Percentiles rank a stretch among this genome's conserved stretches.
Conservation (phyloP, 2,797 vertebrate species). For the Eurystomus glaucurus region DNA sequence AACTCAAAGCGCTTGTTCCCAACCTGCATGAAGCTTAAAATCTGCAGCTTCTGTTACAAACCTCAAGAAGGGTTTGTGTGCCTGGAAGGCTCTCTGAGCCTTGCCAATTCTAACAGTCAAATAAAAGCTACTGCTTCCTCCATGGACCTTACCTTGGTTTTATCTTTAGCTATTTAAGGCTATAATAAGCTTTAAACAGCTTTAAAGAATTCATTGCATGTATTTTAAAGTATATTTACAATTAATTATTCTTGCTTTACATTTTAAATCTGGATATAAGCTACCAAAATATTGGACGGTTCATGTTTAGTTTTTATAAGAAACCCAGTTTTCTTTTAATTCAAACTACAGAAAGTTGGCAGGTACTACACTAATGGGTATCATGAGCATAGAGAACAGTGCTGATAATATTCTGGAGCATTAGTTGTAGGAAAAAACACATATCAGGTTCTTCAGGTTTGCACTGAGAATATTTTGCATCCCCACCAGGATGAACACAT, state of each 20-base stretch:
- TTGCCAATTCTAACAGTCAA: not conserved
- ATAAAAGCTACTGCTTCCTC: not conserved
- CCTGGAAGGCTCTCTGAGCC: not conserved
- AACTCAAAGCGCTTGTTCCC: not conserved
- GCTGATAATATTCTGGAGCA: not conserved
- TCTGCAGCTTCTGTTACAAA: not conserved
- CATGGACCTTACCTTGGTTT: not conserved
- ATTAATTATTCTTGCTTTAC: not conserved
- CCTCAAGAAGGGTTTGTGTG: not conserved
- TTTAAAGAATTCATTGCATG: not conserved
- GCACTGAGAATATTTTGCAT: not conserved
- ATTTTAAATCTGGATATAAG: not conserved
- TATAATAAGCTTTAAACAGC: not conserved
- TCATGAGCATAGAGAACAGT: not conserved
- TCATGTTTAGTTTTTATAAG: not conserved
- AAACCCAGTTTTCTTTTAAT: not conserved
- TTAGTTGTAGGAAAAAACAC: not conserved
- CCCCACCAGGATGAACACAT: rapidly evolving
- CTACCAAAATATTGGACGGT: not conserved
- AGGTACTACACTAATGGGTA: not conserved
- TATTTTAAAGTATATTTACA: not conserved
- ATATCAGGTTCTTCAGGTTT: not conserved
- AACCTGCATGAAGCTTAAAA: not conserved
- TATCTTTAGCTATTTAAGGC: not conserved
- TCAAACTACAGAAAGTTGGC: not conserved